Conservation (phyloP, 2,113 vertebrate species). For the Salminus brasiliensis region DNA sequence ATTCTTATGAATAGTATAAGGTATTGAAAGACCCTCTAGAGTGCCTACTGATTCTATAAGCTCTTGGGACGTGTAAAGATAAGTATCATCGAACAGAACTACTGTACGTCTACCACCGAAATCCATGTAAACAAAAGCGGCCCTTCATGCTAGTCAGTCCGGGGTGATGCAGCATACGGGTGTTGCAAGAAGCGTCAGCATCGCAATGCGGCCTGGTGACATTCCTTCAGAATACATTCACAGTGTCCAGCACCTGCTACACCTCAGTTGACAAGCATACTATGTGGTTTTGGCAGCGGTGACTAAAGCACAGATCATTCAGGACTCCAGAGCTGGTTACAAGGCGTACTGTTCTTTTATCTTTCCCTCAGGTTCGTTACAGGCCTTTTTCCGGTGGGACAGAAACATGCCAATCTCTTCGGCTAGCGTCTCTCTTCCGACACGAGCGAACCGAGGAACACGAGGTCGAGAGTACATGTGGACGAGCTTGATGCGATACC, state of each 20-base stretch:
- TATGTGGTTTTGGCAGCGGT: background rate
- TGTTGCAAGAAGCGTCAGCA: background rate
- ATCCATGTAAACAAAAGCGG: background rate
- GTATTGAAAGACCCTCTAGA: too few relatives aligned
- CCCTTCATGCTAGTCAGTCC: background rate
- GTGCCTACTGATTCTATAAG: background rate
- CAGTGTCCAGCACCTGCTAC: constrained; percentile 33
- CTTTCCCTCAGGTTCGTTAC: background rate
- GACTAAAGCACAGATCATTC: background rate
- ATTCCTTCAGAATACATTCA: constrained; percentile 55
- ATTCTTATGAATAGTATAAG: too few relatives aligned
- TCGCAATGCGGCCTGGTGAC: constrained; percentile 63
- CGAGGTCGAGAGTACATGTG: too few relatives aligned
- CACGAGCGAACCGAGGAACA: too few relatives aligned
- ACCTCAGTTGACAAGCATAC: background rate
- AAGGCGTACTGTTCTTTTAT: background rate
- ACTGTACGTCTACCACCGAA: background rate
- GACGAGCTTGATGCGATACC: too few relatives aligned
- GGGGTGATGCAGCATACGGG: background rate
- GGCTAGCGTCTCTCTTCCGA: too few relatives aligned
- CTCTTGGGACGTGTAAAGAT: background rate
- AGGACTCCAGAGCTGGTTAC: background rate
- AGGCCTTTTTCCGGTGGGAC: too few relatives aligned
- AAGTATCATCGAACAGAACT: background rate
- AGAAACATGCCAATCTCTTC: too few relatives aligned